Evolutionary conservation across 2,113 vertebrate species (phyloP).

Genomic region (Tonatia bakeri): DNA sequence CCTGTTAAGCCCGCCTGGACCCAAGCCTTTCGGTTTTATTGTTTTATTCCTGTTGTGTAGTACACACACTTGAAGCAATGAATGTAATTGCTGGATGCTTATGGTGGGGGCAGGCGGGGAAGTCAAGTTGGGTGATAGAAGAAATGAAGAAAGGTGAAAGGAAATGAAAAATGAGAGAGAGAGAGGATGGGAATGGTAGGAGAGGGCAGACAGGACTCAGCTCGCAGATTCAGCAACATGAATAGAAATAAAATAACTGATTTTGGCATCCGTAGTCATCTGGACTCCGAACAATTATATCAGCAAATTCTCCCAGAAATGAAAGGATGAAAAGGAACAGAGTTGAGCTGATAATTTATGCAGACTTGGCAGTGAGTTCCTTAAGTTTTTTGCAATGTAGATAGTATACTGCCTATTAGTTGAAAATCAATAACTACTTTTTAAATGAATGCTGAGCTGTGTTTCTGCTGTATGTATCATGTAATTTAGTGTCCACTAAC

Average conservation of each 20-base stretch:
- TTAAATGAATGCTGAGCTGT: not conserved
- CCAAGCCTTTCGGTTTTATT: not conserved
- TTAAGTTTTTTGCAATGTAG: not conserved
- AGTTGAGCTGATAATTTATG: not conserved
- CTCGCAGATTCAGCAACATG: not conserved
- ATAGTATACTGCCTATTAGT: not conserved
- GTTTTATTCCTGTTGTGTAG: not conserved
- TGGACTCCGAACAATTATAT: not conserved
- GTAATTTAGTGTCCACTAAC: not conserved
- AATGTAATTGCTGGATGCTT: not conserved
- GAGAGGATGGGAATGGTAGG: too few relatives aligned
- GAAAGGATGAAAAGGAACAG: not conserved
- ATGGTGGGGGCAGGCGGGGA: rapidly evolving
- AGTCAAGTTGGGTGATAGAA: not conserved
- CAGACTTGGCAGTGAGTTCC: not conserved
- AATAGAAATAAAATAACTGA: not conserved
- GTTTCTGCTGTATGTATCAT: not conserved
- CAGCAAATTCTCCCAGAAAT: not conserved
- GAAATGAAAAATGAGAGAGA: not conserved
- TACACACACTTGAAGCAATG: not conserved
- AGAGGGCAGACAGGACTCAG: not conserved
- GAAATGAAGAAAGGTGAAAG: not conserved
- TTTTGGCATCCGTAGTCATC: not conserved
- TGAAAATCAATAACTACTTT: not conserved
- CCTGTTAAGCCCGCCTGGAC: not conserved